A percentile compares a stretch with the other conserved stretches of the same genome.
These are phyloP conservation scores for Chiropotes sagulatus DNA, from an alignment of 2,797 vertebrate species.

Conservation along the genomic window DNA sequence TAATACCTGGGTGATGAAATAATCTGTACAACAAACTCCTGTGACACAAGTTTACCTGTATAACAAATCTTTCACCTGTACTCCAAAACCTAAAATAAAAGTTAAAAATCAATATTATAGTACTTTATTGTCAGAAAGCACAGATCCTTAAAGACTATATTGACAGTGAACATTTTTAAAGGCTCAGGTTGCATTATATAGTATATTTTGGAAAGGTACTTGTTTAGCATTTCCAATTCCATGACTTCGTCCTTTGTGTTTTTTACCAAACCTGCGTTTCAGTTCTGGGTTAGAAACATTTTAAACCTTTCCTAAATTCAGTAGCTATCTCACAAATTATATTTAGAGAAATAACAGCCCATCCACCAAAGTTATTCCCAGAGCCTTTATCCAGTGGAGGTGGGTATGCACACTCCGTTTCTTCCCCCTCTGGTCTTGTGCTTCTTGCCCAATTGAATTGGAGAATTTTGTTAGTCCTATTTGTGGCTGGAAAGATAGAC, in stretches of 20 bases:
- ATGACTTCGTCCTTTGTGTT: slow-evolving; percentile 11
- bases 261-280: slow-evolving; percentile 12
- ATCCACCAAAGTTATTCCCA: not conserved
- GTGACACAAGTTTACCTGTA: not conserved
- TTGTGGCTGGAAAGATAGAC: slow-evolving; percentile 1
- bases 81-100: not conserved
- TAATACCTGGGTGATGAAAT: not conserved
- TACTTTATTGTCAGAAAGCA: slow-evolving; percentile 42
- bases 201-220: slow-evolving; percentile 53
- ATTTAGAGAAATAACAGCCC: not conserved
- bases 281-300: slow-evolving; percentile 32
- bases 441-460: not conserved
- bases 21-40: not conserved
- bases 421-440: not conserved
- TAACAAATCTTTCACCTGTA: not conserved
- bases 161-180: not conserved
- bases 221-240: slow-evolving; percentile 38
- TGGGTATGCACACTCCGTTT: not conserved
- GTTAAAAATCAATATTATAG: not conserved
- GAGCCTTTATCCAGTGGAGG: not conserved
- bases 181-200: not conserved
- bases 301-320: slow-evolving; percentile 27
- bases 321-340: not conserved
- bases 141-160: not conserved
- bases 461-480: not conserved